phyloP scores from a whole-genome alignment of 2,797 vertebrate species.

The Enteromius trimaculatus region DNA sequence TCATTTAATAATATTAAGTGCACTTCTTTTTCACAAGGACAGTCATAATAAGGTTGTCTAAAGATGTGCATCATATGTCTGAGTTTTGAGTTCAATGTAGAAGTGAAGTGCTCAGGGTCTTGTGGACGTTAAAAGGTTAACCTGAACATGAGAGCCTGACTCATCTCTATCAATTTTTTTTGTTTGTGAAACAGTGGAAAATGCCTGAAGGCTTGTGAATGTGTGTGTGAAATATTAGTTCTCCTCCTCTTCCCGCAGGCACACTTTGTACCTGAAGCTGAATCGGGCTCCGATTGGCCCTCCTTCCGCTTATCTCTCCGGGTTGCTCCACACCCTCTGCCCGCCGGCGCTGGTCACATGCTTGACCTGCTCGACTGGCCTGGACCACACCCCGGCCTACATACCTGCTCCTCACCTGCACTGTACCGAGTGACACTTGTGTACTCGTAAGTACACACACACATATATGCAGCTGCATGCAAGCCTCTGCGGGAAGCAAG shows the following conservation, averaged over 20 bases:
- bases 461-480: constrained; percentile 28
- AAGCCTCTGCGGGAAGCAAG: constrained; percentile 43
- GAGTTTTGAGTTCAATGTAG: constrained; percentile 1
- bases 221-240: constrained; percentile 60
- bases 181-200: constrained; percentile 57
- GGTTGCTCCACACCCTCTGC: constrained; percentile 55
- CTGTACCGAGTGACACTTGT: constrained; percentile 55
- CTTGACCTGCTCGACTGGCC: constrained; percentile 79
- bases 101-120: not conserved
- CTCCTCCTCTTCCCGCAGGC: constrained; percentile 61
- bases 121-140: constrained; percentile 49
- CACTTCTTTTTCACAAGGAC: not conserved
- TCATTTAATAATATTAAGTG: not conserved
- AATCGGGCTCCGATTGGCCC: constrained; percentile 60
- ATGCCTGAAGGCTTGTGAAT: constrained; percentile 50
- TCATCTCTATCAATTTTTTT: constrained; percentile 39
- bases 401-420: constrained; percentile 65
- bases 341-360: constrained; percentile 71
- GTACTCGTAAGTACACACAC: constrained; percentile 18
- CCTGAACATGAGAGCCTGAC: constrained; percentile 27
- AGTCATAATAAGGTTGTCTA: not conserved
- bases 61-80: not conserved
- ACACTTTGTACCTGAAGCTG: constrained; percentile 63
- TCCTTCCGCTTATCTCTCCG: constrained; percentile 64
- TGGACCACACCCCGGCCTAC: constrained; percentile 67